Evolutionary conservation across 1,140 invertebrate species (phyloP).

Genomic region (Bombyx mandarina): DNA sequence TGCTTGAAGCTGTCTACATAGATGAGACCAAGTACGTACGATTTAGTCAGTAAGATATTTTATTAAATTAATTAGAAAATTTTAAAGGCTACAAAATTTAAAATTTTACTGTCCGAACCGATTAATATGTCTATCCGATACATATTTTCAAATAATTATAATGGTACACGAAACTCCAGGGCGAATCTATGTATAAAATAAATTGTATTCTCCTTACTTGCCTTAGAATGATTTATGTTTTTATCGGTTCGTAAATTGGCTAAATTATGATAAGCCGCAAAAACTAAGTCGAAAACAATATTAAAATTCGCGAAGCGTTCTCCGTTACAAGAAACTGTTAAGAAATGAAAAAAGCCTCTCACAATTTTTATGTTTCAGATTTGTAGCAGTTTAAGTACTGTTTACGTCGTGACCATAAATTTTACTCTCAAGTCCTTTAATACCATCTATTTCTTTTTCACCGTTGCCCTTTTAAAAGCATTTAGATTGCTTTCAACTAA

Average conservation of each 20-base stretch:
- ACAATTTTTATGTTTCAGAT: conserved; percentile 51
- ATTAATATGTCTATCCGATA: neutral
- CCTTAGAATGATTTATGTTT: too few species aligned
- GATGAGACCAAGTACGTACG: conserved; percentile 89
- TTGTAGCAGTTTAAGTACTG: conserved; percentile 18
- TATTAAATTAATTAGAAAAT: neutral
- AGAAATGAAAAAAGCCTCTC: conserved; percentile 19
- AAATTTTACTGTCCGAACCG: neutral
- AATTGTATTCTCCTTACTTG: too few species aligned
- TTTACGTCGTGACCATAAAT: conserved; percentile 19
- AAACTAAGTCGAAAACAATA: too few species aligned
- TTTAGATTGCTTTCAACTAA: conserved; percentile 6
- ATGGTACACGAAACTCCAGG: too few species aligned
- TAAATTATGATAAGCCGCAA: too few species aligned
- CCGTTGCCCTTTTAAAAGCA: conserved; percentile 4
- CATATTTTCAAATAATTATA: neutral
- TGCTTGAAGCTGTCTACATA: conserved; percentile 89
- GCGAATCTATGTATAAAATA: too few species aligned
- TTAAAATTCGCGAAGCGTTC: conserved; percentile 10
- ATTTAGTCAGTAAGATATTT: neutral
- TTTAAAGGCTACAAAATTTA: conserved; percentile 1
- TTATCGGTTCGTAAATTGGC: too few species aligned
- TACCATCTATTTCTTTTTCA: neutral
- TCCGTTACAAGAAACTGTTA: conserved; percentile 4
- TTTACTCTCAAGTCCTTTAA: conserved; percentile 4